Conservation (phyloP, 2,113 vertebrate genomes). For the Paramisgurnus dabryanus region DNA sequence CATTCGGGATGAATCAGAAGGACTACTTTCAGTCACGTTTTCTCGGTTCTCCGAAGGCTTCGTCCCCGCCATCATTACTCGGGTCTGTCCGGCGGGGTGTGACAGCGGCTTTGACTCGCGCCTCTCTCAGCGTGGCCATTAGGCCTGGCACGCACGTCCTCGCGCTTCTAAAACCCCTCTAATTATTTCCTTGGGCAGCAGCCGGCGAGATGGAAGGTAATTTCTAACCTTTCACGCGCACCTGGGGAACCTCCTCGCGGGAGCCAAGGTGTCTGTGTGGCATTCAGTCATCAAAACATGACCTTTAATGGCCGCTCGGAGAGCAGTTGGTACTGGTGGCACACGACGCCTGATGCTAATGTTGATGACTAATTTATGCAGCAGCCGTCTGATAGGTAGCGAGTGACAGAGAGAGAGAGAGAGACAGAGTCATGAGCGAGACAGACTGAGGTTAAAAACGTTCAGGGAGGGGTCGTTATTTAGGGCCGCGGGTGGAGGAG, state of each 20-base stretch:
- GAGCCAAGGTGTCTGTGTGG: conserved; percentile 99
- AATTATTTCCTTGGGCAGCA: conserved; percentile 99
- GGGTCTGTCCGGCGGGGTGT: conserved; percentile 96
- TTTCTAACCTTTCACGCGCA: conserved; percentile 99
- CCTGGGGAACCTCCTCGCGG: conserved; percentile 98
- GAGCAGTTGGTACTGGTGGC: conserved; percentile 95
- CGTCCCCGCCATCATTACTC: conserved; percentile 89
- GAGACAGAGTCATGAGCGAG: conserved; percentile 50
- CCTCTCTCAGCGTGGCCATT: conserved; percentile 98
- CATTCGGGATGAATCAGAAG: too few species aligned
- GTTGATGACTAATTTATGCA: conserved; percentile 98
- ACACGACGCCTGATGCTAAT: conserved; percentile 92
- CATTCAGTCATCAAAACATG: conserved; percentile 99
- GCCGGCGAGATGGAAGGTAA: conserved; percentile 96
- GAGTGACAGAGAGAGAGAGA: conserved; percentile 39
- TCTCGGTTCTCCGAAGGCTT: conserved; percentile 67
- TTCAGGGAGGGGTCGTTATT: conserved; percentile 64
- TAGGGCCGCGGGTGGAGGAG: conserved; percentile 52
- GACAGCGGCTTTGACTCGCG: conserved; percentile 95
- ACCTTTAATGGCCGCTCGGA: conserved; percentile 99
- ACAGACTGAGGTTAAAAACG: conserved; percentile 71
- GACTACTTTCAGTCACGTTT: not conserved
- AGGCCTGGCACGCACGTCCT: conserved; percentile 90
- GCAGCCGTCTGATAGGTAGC: conserved; percentile 60
- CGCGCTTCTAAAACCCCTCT: conserved; percentile 96